Evolutionary conservation across 2,113 vertebrate genomes (phyloP), one percentile per base, ranked within the genome.

Genomic region (Rhinoderma darwinii): DNA sequence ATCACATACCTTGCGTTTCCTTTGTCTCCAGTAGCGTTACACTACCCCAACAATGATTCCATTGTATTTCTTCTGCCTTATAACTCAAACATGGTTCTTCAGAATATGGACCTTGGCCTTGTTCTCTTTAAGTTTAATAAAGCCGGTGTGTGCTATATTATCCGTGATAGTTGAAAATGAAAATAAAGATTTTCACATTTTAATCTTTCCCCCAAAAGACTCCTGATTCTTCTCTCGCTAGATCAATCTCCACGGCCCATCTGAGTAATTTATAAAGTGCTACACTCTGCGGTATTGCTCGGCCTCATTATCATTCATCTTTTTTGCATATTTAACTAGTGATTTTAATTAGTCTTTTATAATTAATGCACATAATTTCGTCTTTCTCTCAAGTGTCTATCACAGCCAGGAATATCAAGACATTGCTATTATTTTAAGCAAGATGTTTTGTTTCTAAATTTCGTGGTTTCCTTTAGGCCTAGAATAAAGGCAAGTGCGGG

Each of bases 301-400:
- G 97, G 96, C 96, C 97, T 98, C 96, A 98, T 99, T 99, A 99
- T 96, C 97, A 98, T 99, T 97, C 96, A 94, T 82, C 78, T 87
- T 96, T 97, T 99, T 98, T 99, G 97, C 98, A 99, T 99, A 99
- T 98, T 99, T 99, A 99, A 99, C 97, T 96, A 97, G 95, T 95
- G 93, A 98, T 99, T 99, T 99, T 99, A 99, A 99, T 99, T 99
- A 99, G 96, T 97, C 97, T 98, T 98, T 98, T 98, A 99, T 99
- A 99, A 99, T 99, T 99, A 97, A 99, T 99, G 98, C 96, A 98
- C 97, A 99, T 99, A 99, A 99, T 99, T 97, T 98, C 94, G 41
- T 97, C 95, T 95, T 94, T 89, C 95, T 95, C 94, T 94, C 93
- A 88, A 94, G 93, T 93, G 93, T 94, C 94, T 96, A 93, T 94